Evolutionary conservation across 2,888 invertebrate species (phyloP).

Genomic region (Priocnemis perturbator): DNA sequence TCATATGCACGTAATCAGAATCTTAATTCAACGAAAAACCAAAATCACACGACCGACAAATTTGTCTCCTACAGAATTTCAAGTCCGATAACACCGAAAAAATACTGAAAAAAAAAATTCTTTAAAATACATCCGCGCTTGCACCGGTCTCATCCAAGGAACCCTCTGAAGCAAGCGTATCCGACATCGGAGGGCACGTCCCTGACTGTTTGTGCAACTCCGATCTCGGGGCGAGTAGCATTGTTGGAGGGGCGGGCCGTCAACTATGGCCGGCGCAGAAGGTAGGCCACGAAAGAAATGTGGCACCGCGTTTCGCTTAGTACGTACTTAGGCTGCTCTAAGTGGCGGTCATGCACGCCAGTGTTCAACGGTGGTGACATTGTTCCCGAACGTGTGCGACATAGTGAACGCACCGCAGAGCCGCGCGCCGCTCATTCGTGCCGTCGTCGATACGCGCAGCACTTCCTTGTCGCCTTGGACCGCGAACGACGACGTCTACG

Average conservation of each 20-base stretch:
- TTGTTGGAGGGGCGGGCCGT: conserved; percentile 56
- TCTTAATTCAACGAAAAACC: too few relatives aligned
- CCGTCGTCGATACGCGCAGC: too few relatives aligned
- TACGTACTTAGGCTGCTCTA: conserved; percentile 72
- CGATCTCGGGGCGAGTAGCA: conserved; percentile 42
- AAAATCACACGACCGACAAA: too few relatives aligned
- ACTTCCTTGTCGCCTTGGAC: background rate
- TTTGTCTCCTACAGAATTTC: too few relatives aligned
- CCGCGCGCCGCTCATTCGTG: conserved; percentile 8
- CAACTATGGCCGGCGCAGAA: conserved; percentile 72
- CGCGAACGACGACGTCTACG: conserved; percentile 26
- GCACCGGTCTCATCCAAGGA: too few relatives aligned
- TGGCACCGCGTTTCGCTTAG: conserved; percentile 70
- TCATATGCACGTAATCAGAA: too few relatives aligned
- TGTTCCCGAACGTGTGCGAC: background rate
- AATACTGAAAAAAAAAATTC: too few relatives aligned
- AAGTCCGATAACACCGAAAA: too few relatives aligned
- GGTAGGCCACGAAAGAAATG: conserved; percentile 72
- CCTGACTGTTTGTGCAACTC: conserved; percentile 63
- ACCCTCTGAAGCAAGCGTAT: background rate
- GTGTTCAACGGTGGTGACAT: conserved; percentile 29
- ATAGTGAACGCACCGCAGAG: conserved; percentile 17
- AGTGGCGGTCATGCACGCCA: conserved; percentile 64
- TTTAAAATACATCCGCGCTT: too few relatives aligned
- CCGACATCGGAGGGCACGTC: conserved; percentile 36